Evolutionary conservation across 2,888 invertebrate species (phyloP), one percentile per base, ranked within the genome.

Genomic region (Ochlodes sylvanus): DNA sequence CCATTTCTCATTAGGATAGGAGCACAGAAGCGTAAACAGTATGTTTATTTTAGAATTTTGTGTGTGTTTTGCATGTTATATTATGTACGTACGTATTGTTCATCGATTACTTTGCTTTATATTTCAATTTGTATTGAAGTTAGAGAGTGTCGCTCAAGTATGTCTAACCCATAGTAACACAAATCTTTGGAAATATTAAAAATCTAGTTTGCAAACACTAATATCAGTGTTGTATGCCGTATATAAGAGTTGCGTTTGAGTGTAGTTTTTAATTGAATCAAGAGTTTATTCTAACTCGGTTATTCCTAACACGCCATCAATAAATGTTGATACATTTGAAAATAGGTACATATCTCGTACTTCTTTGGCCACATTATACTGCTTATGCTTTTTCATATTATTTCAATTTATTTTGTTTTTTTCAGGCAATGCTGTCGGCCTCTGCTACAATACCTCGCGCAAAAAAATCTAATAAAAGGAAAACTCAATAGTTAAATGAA

Each of bases 401-500:
- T 86, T 85, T 84, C 82, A 86, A 85, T 79, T 76, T 88, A 82
- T 82, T 82, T 66, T 80, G 94, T 88, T 89, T 88, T 89, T 95
- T 95, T 81, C 94, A 96, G 96, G 95, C 95, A 85, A 90, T 94
- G 89, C 91, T 94, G 90, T 90, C 95, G 82, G 95, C 94, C 82
- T 95, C 94, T 87, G 95, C 96, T 83, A 96, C 96, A 76, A 94
- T 96, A 76, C 96, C 96, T 76, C 95, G 96, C 86, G 95, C 94
- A 92, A 96, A 96, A 94, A 96, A 96, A 89, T 87, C 95, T 72
- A 94, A 93, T 85, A 96, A 96, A 94, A 95, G 96, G 94, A 96
- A 96, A 94, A 95, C 92, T 66, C 92, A 92, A 81, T 92, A 89
- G 79, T 75, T 56, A 69, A 74, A 70, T 68, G 74, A 75, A 65